phyloP scores from a whole-genome alignment of 2,797 vertebrate genomes.

The Sitta carolinensis region DNA sequence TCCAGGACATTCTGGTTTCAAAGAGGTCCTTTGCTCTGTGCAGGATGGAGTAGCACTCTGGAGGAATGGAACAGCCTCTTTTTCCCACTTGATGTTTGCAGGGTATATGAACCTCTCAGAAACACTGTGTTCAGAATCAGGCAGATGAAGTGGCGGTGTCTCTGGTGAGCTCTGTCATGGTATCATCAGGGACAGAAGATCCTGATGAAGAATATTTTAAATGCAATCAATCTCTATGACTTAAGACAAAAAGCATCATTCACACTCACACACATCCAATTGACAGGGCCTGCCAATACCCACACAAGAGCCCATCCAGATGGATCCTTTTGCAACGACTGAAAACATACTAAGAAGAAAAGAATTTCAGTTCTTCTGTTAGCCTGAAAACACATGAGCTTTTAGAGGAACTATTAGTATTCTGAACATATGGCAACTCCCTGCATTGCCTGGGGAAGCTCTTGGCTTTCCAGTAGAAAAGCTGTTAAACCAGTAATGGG shows the following conservation, averaged over 20 bases:
- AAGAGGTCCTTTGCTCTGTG: background rate
- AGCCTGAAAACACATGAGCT: constrained; percentile 30
- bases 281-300: constrained; percentile 30
- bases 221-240: background rate
- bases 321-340: constrained; percentile 4
- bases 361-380: constrained; percentile 7
- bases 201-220: constrained; percentile 9
- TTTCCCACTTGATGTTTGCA: background rate
- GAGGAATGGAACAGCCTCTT: background rate
- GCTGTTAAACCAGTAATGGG: constrained; percentile 49
- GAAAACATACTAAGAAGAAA: constrained; percentile 30
- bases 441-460: constrained; percentile 42
- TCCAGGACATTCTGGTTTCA: background rate
- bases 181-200: background rate
- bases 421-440: background rate
- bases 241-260: constrained; percentile 37
- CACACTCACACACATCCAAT: background rate
- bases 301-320: background rate
- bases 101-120: background rate
- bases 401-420: constrained; percentile 36
- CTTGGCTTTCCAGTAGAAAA: constrained; percentile 59
- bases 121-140: constrained; percentile 27
- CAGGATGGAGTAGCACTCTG: background rate
- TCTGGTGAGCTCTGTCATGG: constrained; percentile 13
- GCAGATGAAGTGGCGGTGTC: background rate